These are phyloP conservation scores for Tanytarsus gracilentus DNA, from an alignment of 2,888 invertebrate genomes.

Conservation along the genomic window DNA sequence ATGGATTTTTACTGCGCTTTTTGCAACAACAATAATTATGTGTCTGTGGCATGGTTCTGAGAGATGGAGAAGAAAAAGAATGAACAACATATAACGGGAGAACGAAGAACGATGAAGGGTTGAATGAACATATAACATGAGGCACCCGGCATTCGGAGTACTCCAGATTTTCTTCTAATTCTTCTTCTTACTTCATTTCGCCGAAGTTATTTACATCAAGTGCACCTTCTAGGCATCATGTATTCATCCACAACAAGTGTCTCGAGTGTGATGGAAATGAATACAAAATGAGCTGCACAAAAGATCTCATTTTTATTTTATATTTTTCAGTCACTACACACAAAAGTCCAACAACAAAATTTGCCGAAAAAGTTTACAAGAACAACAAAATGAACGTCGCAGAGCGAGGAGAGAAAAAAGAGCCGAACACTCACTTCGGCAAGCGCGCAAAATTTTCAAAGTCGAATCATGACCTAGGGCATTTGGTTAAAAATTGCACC, in stretches of 20 bases:
- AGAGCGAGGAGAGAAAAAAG: not conserved
- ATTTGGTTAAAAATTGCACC: constrained; percentile 27
- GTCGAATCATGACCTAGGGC: constrained; percentile 28
- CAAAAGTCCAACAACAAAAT: not conserved
- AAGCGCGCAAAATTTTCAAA: constrained; percentile 28
- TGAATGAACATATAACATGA: constrained; percentile 24
- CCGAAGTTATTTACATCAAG: not conserved
- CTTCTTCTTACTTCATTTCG: too few species aligned
- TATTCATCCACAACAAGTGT: constrained; percentile 1
- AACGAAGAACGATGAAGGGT: constrained; percentile 4
- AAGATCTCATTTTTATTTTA: not conserved
- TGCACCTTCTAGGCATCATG: too few species aligned
- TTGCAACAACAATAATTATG: not conserved
- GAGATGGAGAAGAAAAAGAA: too few species aligned
- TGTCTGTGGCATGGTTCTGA: constrained; percentile 22
- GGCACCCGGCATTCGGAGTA: constrained; percentile 18
- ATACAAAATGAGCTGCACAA: not conserved
- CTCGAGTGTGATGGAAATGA: not conserved
- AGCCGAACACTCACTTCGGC: constrained; percentile 24
- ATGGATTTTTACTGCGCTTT: not conserved
- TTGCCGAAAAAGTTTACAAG: constrained; percentile 16
- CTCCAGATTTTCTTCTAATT: constrained; percentile 8
- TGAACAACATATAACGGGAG: not conserved
- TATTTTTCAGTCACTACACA: not conserved
- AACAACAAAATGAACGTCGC: constrained; percentile 22